phyloP scores from a whole-genome alignment of 2,113 vertebrate species.

The Hyla sarda region DNA sequence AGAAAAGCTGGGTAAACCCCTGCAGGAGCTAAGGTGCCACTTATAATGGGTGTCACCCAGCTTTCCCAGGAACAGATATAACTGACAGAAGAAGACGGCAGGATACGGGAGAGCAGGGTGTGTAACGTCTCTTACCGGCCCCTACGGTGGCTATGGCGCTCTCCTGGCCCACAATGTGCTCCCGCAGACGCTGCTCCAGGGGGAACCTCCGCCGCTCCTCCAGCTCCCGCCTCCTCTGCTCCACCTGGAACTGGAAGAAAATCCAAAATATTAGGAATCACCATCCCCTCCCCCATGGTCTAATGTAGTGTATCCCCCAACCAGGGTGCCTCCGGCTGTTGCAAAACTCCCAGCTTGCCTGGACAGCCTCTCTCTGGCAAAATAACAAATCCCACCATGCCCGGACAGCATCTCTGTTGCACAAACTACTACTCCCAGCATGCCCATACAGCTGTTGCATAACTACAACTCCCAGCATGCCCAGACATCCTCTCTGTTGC shows the following conservation, averaged over 20 bases:
- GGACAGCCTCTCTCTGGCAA: too few species aligned
- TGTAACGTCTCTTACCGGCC: constrained; percentile 78
- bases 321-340: too few species aligned
- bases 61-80: neutral
- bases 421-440: too few species aligned
- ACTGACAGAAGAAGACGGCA: neutral
- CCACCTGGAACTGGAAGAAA: constrained; percentile 81
- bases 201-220: constrained; percentile 91
- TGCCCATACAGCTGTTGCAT: too few species aligned
- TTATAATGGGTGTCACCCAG: neutral
- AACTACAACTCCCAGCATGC: too few species aligned
- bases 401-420: too few species aligned
- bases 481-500: too few species aligned
- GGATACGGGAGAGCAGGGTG: too few species aligned
- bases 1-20: neutral
- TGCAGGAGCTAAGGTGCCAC: neutral
- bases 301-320: too few species aligned
- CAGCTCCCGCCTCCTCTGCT: constrained; percentile 78
- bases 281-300: too few species aligned
- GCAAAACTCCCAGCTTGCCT: too few species aligned
- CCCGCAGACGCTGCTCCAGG: constrained; percentile 88
- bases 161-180: constrained; percentile 96
- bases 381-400: too few species aligned
- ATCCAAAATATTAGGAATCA: neutral
- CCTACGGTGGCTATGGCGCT: constrained; percentile 91